phyloP scores from a whole-genome alignment of 2,888 invertebrate genomes.

The Ditula angustiorana region DNA sequence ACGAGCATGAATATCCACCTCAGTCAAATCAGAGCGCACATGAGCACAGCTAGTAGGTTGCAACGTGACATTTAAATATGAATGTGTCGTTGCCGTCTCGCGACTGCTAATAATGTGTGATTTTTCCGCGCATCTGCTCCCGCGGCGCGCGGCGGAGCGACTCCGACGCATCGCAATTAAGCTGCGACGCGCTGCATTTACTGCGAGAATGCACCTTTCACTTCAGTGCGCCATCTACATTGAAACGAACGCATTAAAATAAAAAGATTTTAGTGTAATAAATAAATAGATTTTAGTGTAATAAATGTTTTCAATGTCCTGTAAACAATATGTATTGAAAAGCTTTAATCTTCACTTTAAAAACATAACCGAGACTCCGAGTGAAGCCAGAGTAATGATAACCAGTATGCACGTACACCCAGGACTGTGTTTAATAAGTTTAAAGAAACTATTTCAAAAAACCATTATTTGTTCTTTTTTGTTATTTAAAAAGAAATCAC shows the following conservation, averaged over 20 bases:
- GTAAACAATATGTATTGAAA: no score
- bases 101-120: conserved; percentile 75
- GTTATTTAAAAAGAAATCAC: neutral
- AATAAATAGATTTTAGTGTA: no score
- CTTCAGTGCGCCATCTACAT: neutral
- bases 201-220: conserved; percentile 8
- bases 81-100: conserved; percentile 72
- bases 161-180: conserved; percentile 27
- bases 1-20: conserved; percentile 26
- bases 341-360: no score
- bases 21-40: conserved; percentile 52
- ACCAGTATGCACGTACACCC: no score
- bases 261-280: no score
- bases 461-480: neutral
- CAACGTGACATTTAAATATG: conserved; percentile 80
- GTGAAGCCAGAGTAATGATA: no score
- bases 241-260: neutral
- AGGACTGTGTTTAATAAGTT: neutral
- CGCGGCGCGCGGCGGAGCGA: conserved; percentile 42
- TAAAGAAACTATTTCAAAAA: neutral
- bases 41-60: conserved; percentile 63
- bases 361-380: no score
- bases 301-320: no score
- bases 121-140: conserved; percentile 79
- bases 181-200: conserved; percentile 2